Conservation (phyloP, 1,140 invertebrate species). For the Drosophila obscura region DNA sequence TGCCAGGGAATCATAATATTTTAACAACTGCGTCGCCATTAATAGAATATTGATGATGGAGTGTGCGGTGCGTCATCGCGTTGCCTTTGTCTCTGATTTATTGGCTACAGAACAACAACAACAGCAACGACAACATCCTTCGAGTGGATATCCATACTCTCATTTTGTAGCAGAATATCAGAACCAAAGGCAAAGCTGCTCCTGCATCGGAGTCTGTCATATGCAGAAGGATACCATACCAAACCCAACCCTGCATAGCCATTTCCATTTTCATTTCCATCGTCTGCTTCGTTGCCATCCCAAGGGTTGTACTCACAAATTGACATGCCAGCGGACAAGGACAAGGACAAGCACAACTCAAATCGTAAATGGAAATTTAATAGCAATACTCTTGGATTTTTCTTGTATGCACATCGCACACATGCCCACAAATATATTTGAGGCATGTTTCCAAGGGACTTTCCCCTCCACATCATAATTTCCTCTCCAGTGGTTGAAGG, state of each 20-base stretch:
- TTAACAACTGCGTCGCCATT: slow-evolving; percentile 70
- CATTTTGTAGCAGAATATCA: not conserved
- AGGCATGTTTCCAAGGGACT: slow-evolving; percentile 12
- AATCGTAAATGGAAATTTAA: slow-evolving; percentile 76
- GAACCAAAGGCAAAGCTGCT: slow-evolving; percentile 33
- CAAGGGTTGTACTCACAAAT: slow-evolving; percentile 56
- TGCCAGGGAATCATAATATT: slow-evolving; percentile 69
- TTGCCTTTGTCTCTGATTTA: slow-evolving; percentile 40
- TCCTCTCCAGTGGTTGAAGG: slow-evolving; percentile 19
- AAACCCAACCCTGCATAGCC: too few species aligned
- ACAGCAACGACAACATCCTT: slow-evolving; percentile 7
- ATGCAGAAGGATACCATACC: too few species aligned
- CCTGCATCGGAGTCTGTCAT: not conserved
- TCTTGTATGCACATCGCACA: slow-evolving; percentile 21
- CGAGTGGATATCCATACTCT: not conserved
- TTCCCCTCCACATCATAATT: slow-evolving; percentile 45
- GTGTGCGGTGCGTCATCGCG: slow-evolving; percentile 41
- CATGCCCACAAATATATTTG: slow-evolving; percentile 24
- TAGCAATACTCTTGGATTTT: slow-evolving; percentile 22
- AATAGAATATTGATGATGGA: slow-evolving; percentile 60
- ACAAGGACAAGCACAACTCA: slow-evolving; percentile 34
- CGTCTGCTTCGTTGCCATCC: not conserved
- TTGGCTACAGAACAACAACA: slow-evolving; percentile 25
- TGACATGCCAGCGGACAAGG: slow-evolving; percentile 49
- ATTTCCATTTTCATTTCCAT: not conserved